Evolutionary conservation across 2,797 vertebrate genomes (phyloP).

Genomic region (Simalia tracyae): DNA sequence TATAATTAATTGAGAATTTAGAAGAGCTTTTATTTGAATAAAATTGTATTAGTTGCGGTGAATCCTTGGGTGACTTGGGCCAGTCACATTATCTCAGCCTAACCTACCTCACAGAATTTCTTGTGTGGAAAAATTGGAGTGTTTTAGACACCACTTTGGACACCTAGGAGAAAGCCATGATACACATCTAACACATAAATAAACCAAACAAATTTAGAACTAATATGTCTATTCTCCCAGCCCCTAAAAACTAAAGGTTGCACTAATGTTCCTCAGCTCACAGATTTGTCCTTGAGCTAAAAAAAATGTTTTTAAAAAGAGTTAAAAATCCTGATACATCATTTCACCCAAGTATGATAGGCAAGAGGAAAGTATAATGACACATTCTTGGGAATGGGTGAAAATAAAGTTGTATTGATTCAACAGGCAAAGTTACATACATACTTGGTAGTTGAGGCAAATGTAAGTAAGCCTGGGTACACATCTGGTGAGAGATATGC

Average conservation of each 20-base stretch:
- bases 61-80: background rate
- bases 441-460: background rate
- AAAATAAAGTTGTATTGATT: background rate
- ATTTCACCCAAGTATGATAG: background rate
- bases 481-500: background rate
- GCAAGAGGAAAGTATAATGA: background rate
- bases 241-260: background rate
- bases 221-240: background rate
- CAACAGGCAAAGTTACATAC: background rate
- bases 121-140: background rate
- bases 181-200: background rate
- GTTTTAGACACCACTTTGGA: background rate
- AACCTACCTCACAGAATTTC: background rate
- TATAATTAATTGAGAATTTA: background rate
- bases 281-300: no score
- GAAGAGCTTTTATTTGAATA: background rate
- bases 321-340: background rate
- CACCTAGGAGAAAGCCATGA: background rate
- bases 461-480: background rate
- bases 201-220: background rate
- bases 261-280: background rate
- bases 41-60: background rate
- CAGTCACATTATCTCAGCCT: background rate
- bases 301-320: background rate
- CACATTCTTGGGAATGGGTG: background rate